Evolutionary conservation across 1,140 invertebrate species (phyloP).

Genomic region (Drosophila elegans): DNA sequence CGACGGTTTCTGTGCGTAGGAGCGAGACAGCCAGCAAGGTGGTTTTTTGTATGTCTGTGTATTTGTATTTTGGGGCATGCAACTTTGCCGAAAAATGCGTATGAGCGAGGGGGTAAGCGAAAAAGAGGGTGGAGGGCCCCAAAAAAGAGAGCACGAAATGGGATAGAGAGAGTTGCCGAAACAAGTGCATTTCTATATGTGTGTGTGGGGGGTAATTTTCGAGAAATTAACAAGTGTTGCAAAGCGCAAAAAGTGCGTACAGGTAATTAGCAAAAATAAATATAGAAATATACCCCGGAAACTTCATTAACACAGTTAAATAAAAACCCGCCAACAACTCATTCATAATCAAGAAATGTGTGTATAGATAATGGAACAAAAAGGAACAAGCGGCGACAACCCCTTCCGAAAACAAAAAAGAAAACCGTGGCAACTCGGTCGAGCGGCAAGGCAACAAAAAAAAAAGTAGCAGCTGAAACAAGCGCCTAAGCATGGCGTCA

Average conservation of each 20-base stretch:
- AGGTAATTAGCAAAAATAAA: constrained; percentile 48
- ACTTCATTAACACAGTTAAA: constrained; percentile 72
- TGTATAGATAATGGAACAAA: constrained; percentile 71
- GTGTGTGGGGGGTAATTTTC: constrained; percentile 42
- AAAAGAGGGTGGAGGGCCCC: constrained; percentile 7
- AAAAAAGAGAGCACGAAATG: constrained; percentile 14
- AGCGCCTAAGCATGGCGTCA: constrained; percentile 79
- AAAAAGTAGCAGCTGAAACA: constrained; percentile 67
- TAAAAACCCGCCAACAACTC: constrained; percentile 43
- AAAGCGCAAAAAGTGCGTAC: constrained; percentile 38
- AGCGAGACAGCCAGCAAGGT: constrained; percentile 38
- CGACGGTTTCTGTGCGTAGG: constrained; percentile 21
- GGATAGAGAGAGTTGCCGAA: constrained; percentile 36
- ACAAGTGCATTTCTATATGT: constrained; percentile 58
- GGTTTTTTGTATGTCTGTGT: constrained; percentile 33
- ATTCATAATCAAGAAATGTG: constrained; percentile 71
- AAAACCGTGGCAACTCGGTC: constrained; percentile 61
- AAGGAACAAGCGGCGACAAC: constrained; percentile 45
- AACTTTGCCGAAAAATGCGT: constrained; percentile 73
- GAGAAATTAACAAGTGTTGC: constrained; percentile 56
- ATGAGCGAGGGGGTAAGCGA: constrained; percentile 22
- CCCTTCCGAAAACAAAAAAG: constrained; percentile 50
- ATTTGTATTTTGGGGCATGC: constrained; percentile 73
- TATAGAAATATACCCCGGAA: constrained; percentile 30
- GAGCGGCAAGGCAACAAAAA: constrained; percentile 57